phyloP scores from a whole-genome alignment of 35 echinoderm and acorn worm species.

The Holothuria glaberrima region DNA sequence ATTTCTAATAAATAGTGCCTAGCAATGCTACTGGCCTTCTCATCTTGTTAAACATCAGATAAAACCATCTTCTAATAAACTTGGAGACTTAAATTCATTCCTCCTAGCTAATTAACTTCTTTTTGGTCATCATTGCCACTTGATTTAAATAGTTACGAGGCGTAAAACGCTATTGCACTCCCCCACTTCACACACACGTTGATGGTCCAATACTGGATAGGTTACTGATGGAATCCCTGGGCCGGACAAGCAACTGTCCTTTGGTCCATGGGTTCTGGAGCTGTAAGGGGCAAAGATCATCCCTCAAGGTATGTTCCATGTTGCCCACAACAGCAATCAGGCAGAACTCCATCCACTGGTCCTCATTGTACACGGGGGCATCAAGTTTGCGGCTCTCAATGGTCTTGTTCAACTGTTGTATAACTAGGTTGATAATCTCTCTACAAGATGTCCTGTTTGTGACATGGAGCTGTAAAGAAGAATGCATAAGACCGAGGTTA shows the following conservation, averaged over 20 bases:
- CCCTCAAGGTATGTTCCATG: conserved; percentile 79
- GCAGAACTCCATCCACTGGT: conserved; percentile 82
- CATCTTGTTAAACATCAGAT: no score
- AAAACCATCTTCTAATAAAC: no score
- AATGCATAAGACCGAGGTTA: no score
- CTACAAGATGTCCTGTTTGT: conserved; percentile 87
- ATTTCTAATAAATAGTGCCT: no score
- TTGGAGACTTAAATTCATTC: no score
- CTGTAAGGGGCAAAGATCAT: conserved; percentile 86
- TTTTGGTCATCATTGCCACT: no score
- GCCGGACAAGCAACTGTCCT: conserved; percentile 84
- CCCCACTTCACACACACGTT: conserved; percentile 68
- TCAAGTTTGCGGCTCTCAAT: conserved; percentile 74
- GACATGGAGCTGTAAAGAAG: conserved; percentile 83
- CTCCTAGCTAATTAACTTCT: no score
- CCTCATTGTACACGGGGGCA: conserved; percentile 65
- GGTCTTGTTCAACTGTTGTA: conserved; percentile 98
- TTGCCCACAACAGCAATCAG: conserved; percentile 84
- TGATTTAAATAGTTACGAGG: no score
- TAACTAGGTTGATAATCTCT: conserved; percentile 94
- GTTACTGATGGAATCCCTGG: conserved; percentile 62
- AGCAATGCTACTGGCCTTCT: no score
- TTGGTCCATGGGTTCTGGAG: conserved; percentile 99
- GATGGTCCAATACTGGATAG: conserved; percentile 70
- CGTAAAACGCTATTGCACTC: conserved; percentile 19